Conservation (phyloP, 1,140 invertebrate species). For the Listronotus oregonensis region DNA sequence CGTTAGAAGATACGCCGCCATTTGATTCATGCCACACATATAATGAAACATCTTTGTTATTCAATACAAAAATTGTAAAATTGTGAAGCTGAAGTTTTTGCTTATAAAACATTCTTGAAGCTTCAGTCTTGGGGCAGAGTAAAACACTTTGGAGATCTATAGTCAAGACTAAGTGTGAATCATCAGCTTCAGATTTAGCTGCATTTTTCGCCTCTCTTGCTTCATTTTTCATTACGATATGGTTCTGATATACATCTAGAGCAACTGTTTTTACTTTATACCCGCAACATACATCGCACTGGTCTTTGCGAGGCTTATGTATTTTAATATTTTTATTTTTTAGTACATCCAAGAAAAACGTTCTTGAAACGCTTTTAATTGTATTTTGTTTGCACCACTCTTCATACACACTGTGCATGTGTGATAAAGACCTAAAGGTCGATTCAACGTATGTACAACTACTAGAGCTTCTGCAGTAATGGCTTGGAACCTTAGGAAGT, state of each 20-base stretch:
- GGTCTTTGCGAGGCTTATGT: slow-evolving; percentile 18
- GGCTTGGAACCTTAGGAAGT: slow-evolving; percentile 4
- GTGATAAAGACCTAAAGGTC: not conserved
- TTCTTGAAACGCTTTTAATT: not conserved
- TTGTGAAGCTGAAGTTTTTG: slow-evolving; percentile 1
- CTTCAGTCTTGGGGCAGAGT: slow-evolving; percentile 9
- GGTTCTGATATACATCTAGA: slow-evolving; percentile 12
- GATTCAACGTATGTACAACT: slow-evolving; percentile 1
- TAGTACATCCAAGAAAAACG: slow-evolving; percentile 8
- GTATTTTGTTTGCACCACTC: slow-evolving; percentile 7
- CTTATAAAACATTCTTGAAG: not conserved
- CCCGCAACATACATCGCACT: slow-evolving; percentile 21
- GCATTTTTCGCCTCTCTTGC: slow-evolving; percentile 18
- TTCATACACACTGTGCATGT: slow-evolving; percentile 8
- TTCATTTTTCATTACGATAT: slow-evolving; percentile 14
- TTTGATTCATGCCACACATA: slow-evolving; percentile 2
- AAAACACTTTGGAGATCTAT: slow-evolving; percentile 21
- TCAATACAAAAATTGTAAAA: slow-evolving; percentile 1
- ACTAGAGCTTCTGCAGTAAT: slow-evolving; percentile 1
- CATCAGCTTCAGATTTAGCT: not conserved
- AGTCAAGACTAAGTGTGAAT: slow-evolving; percentile 1
- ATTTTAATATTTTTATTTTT: slow-evolving; percentile 20
- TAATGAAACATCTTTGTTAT: not conserved
- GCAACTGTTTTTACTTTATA: slow-evolving; percentile 1
- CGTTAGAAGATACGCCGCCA: not conserved